Conservation (phyloP, 2,888 invertebrate species). For the Actias luna region DNA sequence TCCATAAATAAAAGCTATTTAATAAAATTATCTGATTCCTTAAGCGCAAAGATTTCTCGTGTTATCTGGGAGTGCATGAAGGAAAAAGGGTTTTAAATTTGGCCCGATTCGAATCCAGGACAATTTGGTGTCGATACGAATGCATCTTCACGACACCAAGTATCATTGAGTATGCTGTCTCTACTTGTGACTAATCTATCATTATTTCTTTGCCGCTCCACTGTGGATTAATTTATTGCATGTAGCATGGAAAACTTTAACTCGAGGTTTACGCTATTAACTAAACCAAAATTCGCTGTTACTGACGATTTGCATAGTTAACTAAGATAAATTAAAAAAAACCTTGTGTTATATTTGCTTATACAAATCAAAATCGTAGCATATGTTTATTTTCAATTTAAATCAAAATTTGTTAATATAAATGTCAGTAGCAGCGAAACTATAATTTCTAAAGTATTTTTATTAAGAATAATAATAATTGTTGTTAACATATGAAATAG, state of each 20-base stretch:
- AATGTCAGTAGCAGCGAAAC: neutral
- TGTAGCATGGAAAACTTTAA: neutral
- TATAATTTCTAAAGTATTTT: neutral
- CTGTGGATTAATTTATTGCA: neutral
- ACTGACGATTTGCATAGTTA: neutral
- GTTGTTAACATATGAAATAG: neutral
- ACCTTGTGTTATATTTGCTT: too few species aligned
- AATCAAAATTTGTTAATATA: neutral
- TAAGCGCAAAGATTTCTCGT: too few species aligned
- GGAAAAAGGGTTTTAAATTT: too few species aligned
- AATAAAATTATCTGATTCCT: too few species aligned
- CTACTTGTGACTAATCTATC: conserved; percentile 1
- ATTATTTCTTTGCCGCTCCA: neutral
- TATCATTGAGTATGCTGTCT: neutral
- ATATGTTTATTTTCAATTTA: too few species aligned
- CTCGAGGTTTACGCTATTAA: neutral
- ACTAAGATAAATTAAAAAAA: too few species aligned
- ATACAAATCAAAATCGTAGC: too few species aligned
- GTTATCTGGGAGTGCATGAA: too few species aligned
- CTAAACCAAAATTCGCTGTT: neutral
- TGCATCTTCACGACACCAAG: neutral
- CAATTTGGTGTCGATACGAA: neutral
- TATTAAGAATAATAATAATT: neutral
- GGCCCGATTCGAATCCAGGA: too few species aligned
- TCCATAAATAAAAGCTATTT: too few species aligned